These are phyloP conservation scores for mouse (Mus musculus) DNA, from an alignment of 2,113 vertebrate species.

Conservation along the genomic window DNA sequence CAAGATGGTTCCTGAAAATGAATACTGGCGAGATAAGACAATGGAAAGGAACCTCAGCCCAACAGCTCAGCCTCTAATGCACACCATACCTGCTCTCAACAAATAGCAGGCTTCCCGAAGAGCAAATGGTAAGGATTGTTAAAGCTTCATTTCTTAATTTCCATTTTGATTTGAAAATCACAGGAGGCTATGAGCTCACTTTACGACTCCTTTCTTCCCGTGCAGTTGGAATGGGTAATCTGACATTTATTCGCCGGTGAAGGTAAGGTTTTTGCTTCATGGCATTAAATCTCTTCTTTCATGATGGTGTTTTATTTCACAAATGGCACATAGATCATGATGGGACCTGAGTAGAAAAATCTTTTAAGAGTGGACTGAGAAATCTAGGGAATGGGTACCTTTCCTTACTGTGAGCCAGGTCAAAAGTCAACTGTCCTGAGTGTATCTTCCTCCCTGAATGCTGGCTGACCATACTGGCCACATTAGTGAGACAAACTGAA, in stretches of 20 bases:
- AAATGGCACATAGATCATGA: slow-evolving; percentile 59
- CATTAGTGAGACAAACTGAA: slow-evolving; percentile 52
- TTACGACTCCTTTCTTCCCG: slow-evolving; percentile 47
- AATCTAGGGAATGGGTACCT: not conserved
- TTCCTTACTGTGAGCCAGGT: not conserved
- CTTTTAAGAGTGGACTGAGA: slow-evolving; percentile 57
- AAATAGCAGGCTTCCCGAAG: slow-evolving; percentile 63
- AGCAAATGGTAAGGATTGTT: slow-evolving; percentile 47
- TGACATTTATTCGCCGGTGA: slow-evolving; percentile 67
- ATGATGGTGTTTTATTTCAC: slow-evolving; percentile 66
- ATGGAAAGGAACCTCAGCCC: not conserved
- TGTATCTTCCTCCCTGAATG: not conserved
- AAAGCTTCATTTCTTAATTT: slow-evolving; percentile 71
- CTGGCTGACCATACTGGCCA: not conserved
- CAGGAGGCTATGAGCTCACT: slow-evolving; percentile 43
- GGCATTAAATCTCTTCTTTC: slow-evolving; percentile 72
- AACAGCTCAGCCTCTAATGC: not conserved
- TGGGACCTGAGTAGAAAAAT: slow-evolving; percentile 48
- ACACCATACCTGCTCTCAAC: slow-evolving; percentile 20
- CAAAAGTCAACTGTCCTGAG: slow-evolving; percentile 15
- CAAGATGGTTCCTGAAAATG: not conserved
- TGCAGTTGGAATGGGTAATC: slow-evolving; percentile 41
- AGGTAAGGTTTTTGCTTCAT: slow-evolving; percentile 57
- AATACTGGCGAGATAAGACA: not conserved
- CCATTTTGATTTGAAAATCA: slow-evolving; percentile 73